Evolutionary conservation across 2,888 invertebrate genomes (phyloP).

Genomic region (Cryptocheilus praepositus): DNA sequence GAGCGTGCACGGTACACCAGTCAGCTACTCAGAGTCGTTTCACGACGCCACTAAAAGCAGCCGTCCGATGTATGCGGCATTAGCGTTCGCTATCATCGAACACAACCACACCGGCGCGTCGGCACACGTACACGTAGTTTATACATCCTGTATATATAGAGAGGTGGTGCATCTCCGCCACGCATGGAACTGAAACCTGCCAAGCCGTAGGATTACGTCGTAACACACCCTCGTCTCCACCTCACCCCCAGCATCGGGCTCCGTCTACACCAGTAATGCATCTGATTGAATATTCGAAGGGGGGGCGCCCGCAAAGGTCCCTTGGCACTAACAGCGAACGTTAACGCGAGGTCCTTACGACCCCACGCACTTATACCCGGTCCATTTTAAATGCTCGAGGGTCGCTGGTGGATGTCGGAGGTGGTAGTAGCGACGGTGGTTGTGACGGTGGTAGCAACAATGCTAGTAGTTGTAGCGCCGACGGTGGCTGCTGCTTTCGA

Average conservation of each 20-base stretch:
- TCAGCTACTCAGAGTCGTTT: constrained; percentile 18
- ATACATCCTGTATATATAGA: too few relatives aligned
- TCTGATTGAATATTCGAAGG: constrained; percentile 68
- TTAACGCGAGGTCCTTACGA: constrained; percentile 32
- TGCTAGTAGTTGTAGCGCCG: constrained; percentile 3
- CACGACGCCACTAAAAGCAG: constrained; percentile 36
- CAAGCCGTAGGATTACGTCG: constrained; percentile 51
- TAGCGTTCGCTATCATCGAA: constrained; percentile 10
- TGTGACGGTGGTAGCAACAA: too few relatives aligned
- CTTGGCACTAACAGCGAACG: constrained; percentile 43
- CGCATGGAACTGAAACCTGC: constrained; percentile 44
- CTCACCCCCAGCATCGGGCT: constrained; percentile 27
- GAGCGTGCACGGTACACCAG: not conserved
- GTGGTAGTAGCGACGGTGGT: constrained; percentile 4
- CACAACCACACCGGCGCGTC: not conserved
- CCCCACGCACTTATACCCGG: constrained; percentile 33
- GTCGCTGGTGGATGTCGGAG: not conserved
- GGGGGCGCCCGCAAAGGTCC: constrained; percentile 57
- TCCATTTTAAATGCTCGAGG: constrained; percentile 57
- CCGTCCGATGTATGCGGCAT: constrained; percentile 37
- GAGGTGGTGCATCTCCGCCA: constrained; percentile 47
- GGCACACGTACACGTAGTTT: constrained; percentile 13
- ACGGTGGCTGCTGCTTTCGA: constrained; percentile 1
- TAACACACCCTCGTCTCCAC: constrained; percentile 33
- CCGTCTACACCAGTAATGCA: constrained; percentile 53